These are phyloP conservation scores for Hyposoter dolosus DNA, from an alignment of 2,888 invertebrate genomes.

Conservation along the genomic window DNA sequence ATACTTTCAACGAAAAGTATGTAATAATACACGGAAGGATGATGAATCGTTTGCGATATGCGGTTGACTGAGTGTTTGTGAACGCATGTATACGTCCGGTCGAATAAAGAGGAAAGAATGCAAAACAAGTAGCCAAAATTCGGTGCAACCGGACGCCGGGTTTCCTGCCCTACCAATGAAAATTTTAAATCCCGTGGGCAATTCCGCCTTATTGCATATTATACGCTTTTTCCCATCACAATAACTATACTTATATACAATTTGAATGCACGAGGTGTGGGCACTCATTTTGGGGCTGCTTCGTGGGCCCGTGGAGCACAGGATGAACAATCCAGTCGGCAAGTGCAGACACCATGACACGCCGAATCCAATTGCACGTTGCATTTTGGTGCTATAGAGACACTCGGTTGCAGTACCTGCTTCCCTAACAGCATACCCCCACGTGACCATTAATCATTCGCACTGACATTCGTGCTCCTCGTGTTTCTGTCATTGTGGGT, in stretches of 20 bases:
- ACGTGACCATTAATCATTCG: slow-evolving; percentile 69
- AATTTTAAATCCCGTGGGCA: slow-evolving; percentile 66
- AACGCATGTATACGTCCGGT: slow-evolving; percentile 42
- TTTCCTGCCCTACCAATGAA: slow-evolving; percentile 68
- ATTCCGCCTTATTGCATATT: slow-evolving; percentile 18
- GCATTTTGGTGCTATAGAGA: slow-evolving; percentile 50
- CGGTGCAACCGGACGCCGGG: slow-evolving; percentile 60
- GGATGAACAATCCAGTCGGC: slow-evolving; percentile 74
- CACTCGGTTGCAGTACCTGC: slow-evolving; percentile 25
- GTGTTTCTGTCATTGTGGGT: slow-evolving; percentile 45
- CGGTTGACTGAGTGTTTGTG: slow-evolving; percentile 52
- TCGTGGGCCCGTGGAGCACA: slow-evolving; percentile 64
- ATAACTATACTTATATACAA: slow-evolving; percentile 2
- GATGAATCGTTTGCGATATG: slow-evolving; percentile 55
- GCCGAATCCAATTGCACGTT: slow-evolving; percentile 71
- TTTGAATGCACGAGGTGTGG: neutral
- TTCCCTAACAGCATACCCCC: slow-evolving; percentile 36
- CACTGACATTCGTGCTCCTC: slow-evolving; percentile 54
- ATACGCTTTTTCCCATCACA: slow-evolving; percentile 13
- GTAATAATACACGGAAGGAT: slow-evolving; percentile 35
- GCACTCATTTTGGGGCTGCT: slow-evolving; percentile 66
- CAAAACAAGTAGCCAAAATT: slow-evolving; percentile 59
- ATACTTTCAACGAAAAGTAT: neutral
- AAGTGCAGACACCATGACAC: slow-evolving; percentile 76
- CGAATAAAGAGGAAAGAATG: slow-evolving; percentile 41